Conservation (phyloP, 2,797 vertebrate genomes). For the Bradypodion pumilum region DNA sequence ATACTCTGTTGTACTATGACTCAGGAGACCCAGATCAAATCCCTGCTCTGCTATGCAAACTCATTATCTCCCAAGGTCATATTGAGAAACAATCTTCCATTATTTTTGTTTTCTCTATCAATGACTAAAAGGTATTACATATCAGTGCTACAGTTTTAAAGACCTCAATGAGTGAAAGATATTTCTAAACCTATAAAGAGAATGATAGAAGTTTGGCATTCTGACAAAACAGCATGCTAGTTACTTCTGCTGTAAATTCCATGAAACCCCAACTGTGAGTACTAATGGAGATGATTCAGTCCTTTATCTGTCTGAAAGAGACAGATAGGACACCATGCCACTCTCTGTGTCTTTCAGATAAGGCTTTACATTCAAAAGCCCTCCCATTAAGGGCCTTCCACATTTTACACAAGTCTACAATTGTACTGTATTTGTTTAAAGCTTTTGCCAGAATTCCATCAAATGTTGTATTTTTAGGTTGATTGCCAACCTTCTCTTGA, state of each 20-base stretch:
- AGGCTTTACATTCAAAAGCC: background rate
- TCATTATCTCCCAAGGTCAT: background rate
- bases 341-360: background rate
- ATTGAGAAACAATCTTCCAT: background rate
- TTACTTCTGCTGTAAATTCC: background rate
- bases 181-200: background rate
- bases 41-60: too few relatives aligned
- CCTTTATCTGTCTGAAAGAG: background rate
- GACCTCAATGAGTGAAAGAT: fast-evolving
- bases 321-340: background rate
- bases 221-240: background rate
- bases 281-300: background rate
- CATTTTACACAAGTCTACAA: background rate
- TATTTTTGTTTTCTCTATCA: background rate
- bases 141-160: background rate
- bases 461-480: fast-evolving
- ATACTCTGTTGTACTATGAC: too few relatives aligned
- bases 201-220: background rate
- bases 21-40: too few relatives aligned
- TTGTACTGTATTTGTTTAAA: background rate
- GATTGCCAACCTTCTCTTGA: background rate
- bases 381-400: background rate
- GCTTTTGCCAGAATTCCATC: background rate
- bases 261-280: fast-evolving
- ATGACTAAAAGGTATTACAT: background rate